A percentile compares a stretch with the other conserved stretches of the same genome.
Conservation (phyloP, 2,888 invertebrate genomes). For the Drosophila rubida region DNA sequence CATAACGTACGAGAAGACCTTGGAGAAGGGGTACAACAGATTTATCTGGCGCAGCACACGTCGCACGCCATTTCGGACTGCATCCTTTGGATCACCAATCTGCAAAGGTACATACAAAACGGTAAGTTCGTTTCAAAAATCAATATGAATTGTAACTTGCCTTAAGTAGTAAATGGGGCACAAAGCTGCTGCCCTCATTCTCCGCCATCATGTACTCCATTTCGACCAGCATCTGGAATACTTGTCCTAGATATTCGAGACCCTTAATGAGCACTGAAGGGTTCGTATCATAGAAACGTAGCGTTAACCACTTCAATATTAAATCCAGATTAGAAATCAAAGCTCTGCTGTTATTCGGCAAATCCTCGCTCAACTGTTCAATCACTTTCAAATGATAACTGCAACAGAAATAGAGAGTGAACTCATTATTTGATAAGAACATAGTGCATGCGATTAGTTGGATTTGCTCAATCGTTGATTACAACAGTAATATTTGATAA, state of each 20-base stretch:
- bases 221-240: constrained; percentile 92
- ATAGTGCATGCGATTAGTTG: not conserved
- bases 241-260: constrained; percentile 94
- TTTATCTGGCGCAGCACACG: constrained; percentile 93
- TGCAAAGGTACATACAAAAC: constrained; percentile 74
- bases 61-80: constrained; percentile 95
- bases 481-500: no score
- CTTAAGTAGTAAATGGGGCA: constrained; percentile 97
- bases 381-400: constrained; percentile 98
- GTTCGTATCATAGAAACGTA: constrained; percentile 99
- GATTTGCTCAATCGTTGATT: no score
- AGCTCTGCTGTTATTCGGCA: constrained; percentile 91
- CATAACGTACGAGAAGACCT: constrained; percentile 95
- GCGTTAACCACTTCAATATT: constrained; percentile 97
- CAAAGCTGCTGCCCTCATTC: constrained; percentile 95
- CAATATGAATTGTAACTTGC: constrained; percentile 84
- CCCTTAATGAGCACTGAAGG: constrained; percentile 98
- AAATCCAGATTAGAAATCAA: constrained; percentile 96
- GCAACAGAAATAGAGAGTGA: constrained; percentile 62
- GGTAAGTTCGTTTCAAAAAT: not conserved
- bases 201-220: constrained; percentile 94
- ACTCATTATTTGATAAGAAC: not conserved
- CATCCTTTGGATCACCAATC: constrained; percentile 98
- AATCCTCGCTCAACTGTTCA: constrained; percentile 93
- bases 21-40: constrained; percentile 94